A percentile compares a stretch with the other conserved stretches of the same genome.
Conservation (phyloP, 2,888 invertebrate species). For the Tupiocoris notatus region DNA sequence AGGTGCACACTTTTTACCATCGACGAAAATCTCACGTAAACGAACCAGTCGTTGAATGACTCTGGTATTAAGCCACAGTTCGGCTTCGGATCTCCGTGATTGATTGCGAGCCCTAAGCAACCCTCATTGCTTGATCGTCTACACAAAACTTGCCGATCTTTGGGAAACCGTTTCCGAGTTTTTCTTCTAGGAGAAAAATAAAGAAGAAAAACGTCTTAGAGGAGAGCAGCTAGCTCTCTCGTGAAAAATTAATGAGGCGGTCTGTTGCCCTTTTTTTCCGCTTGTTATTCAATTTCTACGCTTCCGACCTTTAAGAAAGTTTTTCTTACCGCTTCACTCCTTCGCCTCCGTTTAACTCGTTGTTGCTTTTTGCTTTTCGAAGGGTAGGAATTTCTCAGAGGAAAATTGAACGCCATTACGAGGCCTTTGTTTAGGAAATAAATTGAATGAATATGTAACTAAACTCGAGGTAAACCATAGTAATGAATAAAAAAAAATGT, state of each 20-base stretch:
- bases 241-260: constrained; percentile 41
- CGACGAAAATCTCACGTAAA: too few relatives aligned
- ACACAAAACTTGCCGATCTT: neutral
- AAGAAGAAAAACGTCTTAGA: constrained; percentile 7
- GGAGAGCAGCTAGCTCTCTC: neutral
- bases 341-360: neutral
- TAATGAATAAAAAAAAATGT: too few relatives aligned
- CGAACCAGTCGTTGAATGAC: too few relatives aligned
- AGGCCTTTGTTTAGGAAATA: neutral
- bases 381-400: neutral
- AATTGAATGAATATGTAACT: neutral
- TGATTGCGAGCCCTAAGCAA: neutral
- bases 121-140: neutral
- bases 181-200: neutral
- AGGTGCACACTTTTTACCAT: too few relatives aligned
- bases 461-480: too few relatives aligned
- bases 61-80: neutral
- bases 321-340: constrained; percentile 7
- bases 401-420: neutral
- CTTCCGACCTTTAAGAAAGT: constrained; percentile 30
- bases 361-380: neutral
- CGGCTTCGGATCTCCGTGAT: neutral
- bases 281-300: constrained; percentile 37
- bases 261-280: constrained; percentile 37
- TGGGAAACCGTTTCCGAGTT: neutral